Base-by-base conservation (phyloP, 1,140 invertebrate genomes). In the Aricia agestis region DNA sequence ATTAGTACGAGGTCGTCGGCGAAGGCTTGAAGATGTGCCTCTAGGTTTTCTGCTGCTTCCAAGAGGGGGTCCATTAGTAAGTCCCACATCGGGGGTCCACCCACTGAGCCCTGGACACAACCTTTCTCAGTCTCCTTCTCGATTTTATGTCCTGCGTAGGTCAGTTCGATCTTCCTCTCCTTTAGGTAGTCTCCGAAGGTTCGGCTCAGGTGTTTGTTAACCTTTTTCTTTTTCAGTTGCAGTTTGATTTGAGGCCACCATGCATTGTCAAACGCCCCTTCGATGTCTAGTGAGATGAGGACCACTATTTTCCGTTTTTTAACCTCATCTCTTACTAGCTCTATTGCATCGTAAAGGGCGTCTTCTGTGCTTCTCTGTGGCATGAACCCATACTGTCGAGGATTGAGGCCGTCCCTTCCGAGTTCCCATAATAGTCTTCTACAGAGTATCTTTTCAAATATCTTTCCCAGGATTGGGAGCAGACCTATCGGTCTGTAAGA, bases 241-340 rank as follows among this genome's bases (percentile, higher is more conserved):
- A 18, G n/a, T 59, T 59, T 59, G 11, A 59, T 59, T 59, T 17
- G n/a, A 19, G 58, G 71, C 80, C 80, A 84, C 76, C 80, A 77
- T 0, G 80, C 68, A 57, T 78, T 78, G 66, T 85, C 82, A 58
- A 85, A 87, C 0, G 83, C 83, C 0, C 78, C 82, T 7, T 73
- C 59, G 9, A 87, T 83, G 66, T 85, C 85, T 0, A 85, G 61
- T 1, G 71, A 76, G 0, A 77, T 41, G 0, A 73, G 13, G 0
- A 52, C 59, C 0, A 70, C 67, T 3, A 72, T 69, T 36, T 41
- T 42, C 19, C n/a, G 11, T 59, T 18, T 18, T 66, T 25, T 25
- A 32, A 18, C n/a, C 15, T 59, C 7, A 0, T 19, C 58, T 17
- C 58, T 59, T 6, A 59, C 18, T 7, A 18, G 15, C 6, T 59